Base-by-base conservation (phyloP, 2,797 vertebrate genomes). In the Oophaga sylvatica region DNA sequence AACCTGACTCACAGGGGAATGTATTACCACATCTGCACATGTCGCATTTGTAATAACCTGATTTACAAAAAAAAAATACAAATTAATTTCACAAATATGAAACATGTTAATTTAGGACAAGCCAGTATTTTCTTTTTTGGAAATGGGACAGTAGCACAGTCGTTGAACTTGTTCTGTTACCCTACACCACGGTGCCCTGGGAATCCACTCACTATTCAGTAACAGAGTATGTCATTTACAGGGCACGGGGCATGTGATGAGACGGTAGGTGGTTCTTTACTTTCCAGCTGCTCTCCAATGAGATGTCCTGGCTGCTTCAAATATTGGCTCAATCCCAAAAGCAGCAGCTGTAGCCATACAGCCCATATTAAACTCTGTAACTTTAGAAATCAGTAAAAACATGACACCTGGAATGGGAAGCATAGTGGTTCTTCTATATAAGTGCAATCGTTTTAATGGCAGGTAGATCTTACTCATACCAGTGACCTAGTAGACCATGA, bases 281-380 rank as follows among this genome's bases (percentile, higher is more conserved):
- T 85, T 84, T 57, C 70, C 48, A 35, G 41, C 12, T 78, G 22
- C 59, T 83, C 73, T 83, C 87, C 75, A 84, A 29, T 84, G 56
- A 88, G n/a, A 68, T 29, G 35, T 45, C 57, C 53, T 60, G 56
- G 62, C 73, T 71, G 63, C 19, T 17, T 79, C 17, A 41, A 80
- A 75, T 41, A 73, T 59, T 85, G 87, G 87, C 83, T 65, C 67
- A 63, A 60, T 57, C 29, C 77, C 87, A 88, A 81, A 20, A 65
- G 20, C 59, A 67, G 83, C 87, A 88, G 87, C 87, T 88, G 87
- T 57, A 81, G 59, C 57, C 70, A 75, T 81, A 80, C 45, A 67
- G 78, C 62, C n/a, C 77, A 26, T 76, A 62, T 29, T 22, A 85
- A 70, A 62, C 57, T 67, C 45, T 80, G 77, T 45, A 57, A 81